Conservation (phyloP, 37 sponge, comb jelly and placozoan genomes). For the Bolinopsis microptera region DNA sequence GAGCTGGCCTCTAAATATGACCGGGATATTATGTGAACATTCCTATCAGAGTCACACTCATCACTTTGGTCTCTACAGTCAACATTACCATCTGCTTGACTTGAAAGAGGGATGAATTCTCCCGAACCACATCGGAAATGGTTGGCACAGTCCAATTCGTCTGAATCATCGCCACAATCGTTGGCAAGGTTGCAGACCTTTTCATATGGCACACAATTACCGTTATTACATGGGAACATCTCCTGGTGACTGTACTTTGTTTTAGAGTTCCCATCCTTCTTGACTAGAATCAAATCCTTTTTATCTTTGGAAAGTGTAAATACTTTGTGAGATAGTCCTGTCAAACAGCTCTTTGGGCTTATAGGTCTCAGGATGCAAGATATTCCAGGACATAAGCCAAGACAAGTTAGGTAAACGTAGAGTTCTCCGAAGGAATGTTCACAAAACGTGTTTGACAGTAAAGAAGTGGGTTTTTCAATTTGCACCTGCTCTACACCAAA, state of each 20-base stretch:
- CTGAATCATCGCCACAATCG: background rate
- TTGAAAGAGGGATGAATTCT: background rate
- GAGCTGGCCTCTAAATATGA: background rate
- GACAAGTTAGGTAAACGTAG: background rate
- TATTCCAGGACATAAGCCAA: background rate
- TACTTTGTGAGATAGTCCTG: background rate
- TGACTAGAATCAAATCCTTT: background rate
- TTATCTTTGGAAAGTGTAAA: slow-evolving; percentile 4
- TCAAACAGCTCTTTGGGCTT: background rate
- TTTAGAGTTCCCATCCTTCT: background rate
- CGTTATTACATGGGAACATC: background rate
- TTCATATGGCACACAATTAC: background rate
- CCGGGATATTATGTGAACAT: background rate
- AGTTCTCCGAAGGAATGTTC: background rate
- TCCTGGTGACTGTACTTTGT: background rate
- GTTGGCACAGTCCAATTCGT: background rate
- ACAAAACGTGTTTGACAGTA: background rate
- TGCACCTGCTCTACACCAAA: background rate
- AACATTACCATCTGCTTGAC: background rate
- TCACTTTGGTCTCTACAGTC: background rate
- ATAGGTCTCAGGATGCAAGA: background rate
- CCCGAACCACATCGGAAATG: slow-evolving; percentile 3
- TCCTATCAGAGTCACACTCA: background rate
- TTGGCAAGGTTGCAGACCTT: background rate
- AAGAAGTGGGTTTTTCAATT: background rate